Base-by-base conservation (phyloP, 1,140 invertebrate species). In the Adoxophyes honmai region DNA sequence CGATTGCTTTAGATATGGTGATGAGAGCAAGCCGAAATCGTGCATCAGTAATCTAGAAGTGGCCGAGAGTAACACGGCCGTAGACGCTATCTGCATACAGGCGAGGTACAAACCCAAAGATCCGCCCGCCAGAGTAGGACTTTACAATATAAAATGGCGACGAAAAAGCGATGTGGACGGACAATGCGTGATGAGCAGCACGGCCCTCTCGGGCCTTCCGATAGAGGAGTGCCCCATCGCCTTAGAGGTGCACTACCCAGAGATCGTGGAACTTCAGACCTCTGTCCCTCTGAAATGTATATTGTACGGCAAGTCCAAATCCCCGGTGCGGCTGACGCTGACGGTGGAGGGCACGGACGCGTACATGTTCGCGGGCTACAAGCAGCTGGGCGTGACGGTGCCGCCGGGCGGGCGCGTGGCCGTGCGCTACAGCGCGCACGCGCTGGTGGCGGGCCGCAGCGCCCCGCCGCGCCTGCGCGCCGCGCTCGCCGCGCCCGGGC, bases 341-440 rank as follows among this genome's bases (percentile, higher is more conserved):
- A 92, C 89, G 53, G 94, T 97, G 88, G 95, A 97, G 64, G 92
- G 93, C 0, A 95, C 92, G 64, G 96, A 97, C 78, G 93, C 93
- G 8, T 98, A 97, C 73, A 96, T 97, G 95, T 97, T 95, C 90
- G 92, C 96, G 66, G 96, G 96, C 2, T 95, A 97, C 66, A 97
- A 96, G 90, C 94, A 96, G 86, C 94, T 96, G 82, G 90, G 91
- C 36, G 88, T 95, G 16, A 90, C 92, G 33, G 89, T 95, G 10
- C 88, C 94, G 39, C 94, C 94, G 0, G 87, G 91, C 16, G 91
- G 90, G 44, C 88, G 78, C 55, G 90, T 93, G 54, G 89, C 90
- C 52, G 68, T 95, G 38, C 90, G 90, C 59, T 95, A 94, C 82
- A 95, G 94, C 70, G 87, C 95, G 35, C 94, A 94, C 70, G 94